Percentiles rank a stretch among this genome's conserved stretches.
Evolutionary conservation across 2,888 invertebrate genomes (phyloP).

Genomic region (Charanyca ferruginea): DNA sequence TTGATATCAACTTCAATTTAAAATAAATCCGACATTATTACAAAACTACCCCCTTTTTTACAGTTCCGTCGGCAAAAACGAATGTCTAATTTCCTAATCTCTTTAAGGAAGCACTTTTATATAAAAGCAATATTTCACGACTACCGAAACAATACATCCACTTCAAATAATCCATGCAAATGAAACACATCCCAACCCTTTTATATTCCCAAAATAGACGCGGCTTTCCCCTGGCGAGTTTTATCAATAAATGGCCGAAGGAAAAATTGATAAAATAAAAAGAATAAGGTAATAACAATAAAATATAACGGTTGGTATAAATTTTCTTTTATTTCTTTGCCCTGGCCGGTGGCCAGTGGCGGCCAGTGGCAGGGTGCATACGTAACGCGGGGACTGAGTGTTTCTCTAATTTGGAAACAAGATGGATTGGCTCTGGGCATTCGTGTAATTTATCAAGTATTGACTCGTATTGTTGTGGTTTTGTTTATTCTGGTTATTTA

Average conservation of each 20-base stretch:
- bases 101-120: constrained; percentile 19
- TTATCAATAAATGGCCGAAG: constrained; percentile 67
- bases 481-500: constrained; percentile 70
- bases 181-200: constrained; percentile 60
- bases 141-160: constrained; percentile 35
- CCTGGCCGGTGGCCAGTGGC: constrained; percentile 74
- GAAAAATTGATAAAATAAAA: constrained; percentile 83
- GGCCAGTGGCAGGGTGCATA: constrained; percentile 80
- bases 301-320: constrained; percentile 84
- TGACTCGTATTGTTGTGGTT: constrained; percentile 73
- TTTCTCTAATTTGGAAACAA: constrained; percentile 79
- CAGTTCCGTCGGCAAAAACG: background rate
- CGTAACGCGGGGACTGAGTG: constrained; percentile 66
- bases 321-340: constrained; percentile 79
- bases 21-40: background rate
- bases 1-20: too few species aligned
- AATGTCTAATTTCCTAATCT: constrained; percentile 2
- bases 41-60: background rate
- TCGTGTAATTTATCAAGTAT: constrained; percentile 81
- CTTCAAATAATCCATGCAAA: constrained; percentile 58
- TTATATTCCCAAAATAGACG: constrained; percentile 48
- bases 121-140: constrained; percentile 35
- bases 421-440: constrained; percentile 77
- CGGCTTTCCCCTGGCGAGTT: constrained; percentile 56
- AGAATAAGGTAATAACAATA: constrained; percentile 83